Percentiles rank a stretch among this genome's conserved stretches.
These are phyloP conservation scores for Catocala nupta DNA, from an alignment of 2,888 invertebrate genomes.

Conservation along the genomic window DNA sequence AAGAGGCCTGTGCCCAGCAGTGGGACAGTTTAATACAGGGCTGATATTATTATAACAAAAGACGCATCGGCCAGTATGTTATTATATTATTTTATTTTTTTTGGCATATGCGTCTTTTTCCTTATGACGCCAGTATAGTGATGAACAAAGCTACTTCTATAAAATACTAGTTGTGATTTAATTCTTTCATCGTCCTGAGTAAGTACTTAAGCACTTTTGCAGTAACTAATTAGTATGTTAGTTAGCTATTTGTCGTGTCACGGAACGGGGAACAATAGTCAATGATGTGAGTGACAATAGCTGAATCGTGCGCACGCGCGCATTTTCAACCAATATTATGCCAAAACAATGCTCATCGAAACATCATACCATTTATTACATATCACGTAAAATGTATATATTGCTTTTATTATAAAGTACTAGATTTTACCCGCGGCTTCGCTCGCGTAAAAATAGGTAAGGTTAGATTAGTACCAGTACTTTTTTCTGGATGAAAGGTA, in stretches of 20 bases:
- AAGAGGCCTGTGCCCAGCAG: too few relatives aligned
- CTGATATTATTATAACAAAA: too few relatives aligned
- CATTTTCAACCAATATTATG: slow-evolving; percentile 47
- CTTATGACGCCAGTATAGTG: too few relatives aligned
- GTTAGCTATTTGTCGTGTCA: slow-evolving; percentile 70
- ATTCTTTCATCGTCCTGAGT: slow-evolving; percentile 5
- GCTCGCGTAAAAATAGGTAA: too few relatives aligned
- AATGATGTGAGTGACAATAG: slow-evolving; percentile 71
- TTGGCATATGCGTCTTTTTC: too few relatives aligned
- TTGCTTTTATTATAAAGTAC: background rate
- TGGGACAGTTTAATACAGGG: too few relatives aligned
- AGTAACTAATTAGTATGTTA: slow-evolving; percentile 74
- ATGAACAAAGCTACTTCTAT: too few relatives aligned
- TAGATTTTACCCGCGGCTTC: background rate
- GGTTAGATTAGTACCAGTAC: too few relatives aligned
- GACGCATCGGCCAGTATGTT: too few relatives aligned
- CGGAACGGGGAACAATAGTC: slow-evolving; percentile 75
- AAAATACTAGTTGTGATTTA: background rate
- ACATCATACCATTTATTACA: slow-evolving; percentile 33
- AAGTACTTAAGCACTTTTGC: slow-evolving; percentile 18
- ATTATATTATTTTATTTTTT: too few relatives aligned
- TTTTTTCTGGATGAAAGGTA: too few relatives aligned
- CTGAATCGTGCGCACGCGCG: slow-evolving; percentile 77
- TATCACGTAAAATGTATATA: slow-evolving; percentile 13
- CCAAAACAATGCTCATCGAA: slow-evolving; percentile 37